Base-by-base conservation (phyloP, 2,888 invertebrate genomes). In the Ennomos fuscantarius region DNA sequence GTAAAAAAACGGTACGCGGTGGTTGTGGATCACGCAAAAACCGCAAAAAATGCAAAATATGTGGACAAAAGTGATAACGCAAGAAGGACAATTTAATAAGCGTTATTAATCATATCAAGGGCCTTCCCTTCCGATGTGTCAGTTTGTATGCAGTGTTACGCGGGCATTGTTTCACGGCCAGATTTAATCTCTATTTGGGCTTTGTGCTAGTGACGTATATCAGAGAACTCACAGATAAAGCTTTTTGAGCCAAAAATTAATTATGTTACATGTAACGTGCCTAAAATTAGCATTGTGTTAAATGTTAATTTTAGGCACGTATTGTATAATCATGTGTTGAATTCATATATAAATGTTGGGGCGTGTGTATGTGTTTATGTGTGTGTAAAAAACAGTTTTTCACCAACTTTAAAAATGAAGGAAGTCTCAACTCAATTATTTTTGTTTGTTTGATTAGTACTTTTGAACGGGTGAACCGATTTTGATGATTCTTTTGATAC, bases 41-140 rank as follows among this genome's bases (percentile, higher is more conserved):
- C 11, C 31, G 12, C 13, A 3, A 55, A 52, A 54, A 44, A 37
- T 45, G 55, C 39, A 59, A 39, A 52, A 12, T 36, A 12, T 39
- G 46, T 35, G 36, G 34, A 46, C 36, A 60, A 48, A 48, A 39
- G 51, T 46, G 46, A 41, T 45, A 51, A 49, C 44, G 35, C 47
- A 56, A 47, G 47, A 40, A 50, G 36, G 54, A 36, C 52, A 57
- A 64, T 59, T 60, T 51, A 43, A 46, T 58, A 55, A 60, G 34
- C 9, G 40, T 50, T n/a, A 47, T 58, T 59, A 56, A 49, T 62
- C 37, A 48, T 35, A 37, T 9, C 43, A 43, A 39, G 8, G 40
- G 33, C 11, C 12, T 11, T 40, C 42, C 37, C 36, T 39, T 34
- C 13, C 36, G 39, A 32, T 39, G 39, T 55, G 43, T 35, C 54